Conservation (phyloP, 1,140 invertebrate genomes). For the Macrobrachium rosenbergii region DNA sequence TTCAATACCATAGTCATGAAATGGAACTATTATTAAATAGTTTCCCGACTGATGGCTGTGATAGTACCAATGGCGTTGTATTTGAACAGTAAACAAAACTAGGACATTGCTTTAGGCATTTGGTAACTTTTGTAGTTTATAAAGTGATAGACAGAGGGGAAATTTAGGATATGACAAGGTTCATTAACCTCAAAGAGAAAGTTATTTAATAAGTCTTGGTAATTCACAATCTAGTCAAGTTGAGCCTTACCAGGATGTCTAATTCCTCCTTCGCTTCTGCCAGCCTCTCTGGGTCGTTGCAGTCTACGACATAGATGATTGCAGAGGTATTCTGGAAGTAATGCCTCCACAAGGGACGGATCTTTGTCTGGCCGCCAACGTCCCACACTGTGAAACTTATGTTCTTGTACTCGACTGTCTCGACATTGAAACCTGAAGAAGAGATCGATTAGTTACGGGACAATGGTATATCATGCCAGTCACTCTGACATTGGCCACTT, state of each 20-base stretch:
- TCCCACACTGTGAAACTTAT: slow-evolving; percentile 74
- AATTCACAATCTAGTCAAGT: not conserved
- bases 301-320: slow-evolving; percentile 69
- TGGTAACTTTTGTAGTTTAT: no score
- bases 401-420: slow-evolving; percentile 71
- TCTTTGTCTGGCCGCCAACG: slow-evolving; percentile 70
- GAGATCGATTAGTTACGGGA: not conserved
- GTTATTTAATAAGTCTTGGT: not conserved
- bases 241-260: slow-evolving; percentile 26
- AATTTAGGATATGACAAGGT: not conserved
- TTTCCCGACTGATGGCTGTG: no score
- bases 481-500: not conserved
- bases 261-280: slow-evolving; percentile 68
- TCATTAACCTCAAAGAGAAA: not conserved
- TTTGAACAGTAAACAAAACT: no score
- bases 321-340: slow-evolving; percentile 78
- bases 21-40: no score
- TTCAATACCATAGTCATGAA: no score
- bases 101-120: no score
- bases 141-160: not conserved
- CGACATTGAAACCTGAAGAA: slow-evolving; percentile 69
- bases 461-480: not conserved
- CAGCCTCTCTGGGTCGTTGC: slow-evolving; percentile 66
- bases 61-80: no score
- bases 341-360: slow-evolving; percentile 75